Base-by-base conservation (phyloP, 2,888 invertebrate species). In the Sesia bembeciformis region DNA sequence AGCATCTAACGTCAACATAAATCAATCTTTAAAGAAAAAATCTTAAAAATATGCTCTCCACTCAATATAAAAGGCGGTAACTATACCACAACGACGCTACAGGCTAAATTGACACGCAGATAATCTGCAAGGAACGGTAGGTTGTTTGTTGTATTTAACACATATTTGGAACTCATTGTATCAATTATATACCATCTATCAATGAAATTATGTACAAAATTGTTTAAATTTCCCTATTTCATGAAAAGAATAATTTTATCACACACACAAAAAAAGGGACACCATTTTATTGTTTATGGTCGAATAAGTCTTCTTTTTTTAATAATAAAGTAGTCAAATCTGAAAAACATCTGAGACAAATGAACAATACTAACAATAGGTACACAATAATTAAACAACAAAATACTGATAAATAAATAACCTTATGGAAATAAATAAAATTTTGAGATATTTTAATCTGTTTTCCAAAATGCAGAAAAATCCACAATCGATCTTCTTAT, bases 241-340 rank as follows among this genome's bases (percentile, higher is more conserved):
- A 70, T 62, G 77, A 85, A 86, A 87, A 88, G 85, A 87, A 85
- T 84, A 77, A 81, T 77, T 85, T 79, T 73, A 81, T 81, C 78
- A 79, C 88, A 89, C 88, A 89, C 88, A 89, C 89, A 84, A 88
- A 86, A 89, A 89, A 84, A 82, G 76, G 75, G 74, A 82, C 87
- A 90, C 90, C 90, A 90, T 90, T 87, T 90, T 90, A 81, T 86
- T 90, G 81, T 86, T 84, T 90, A 86, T 90, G 89, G 84, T 65
- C 56, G 65, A 65, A 68, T 72, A 38, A 40, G 49, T 54, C 23
- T 23, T 23, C 23, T 23, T 55, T 52, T 43, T 50, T 50, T 23
- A 50, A 50, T 39, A 50, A 23, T 23, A 23, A 23, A 23, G 23
- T 23, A 23, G 2, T 23, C 23, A 23, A 2, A 23, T 23, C 2